Percentiles rank a stretch among this genome's conserved stretches.
These are phyloP conservation scores for Eurytoma californica DNA, from an alignment of 2,888 invertebrate genomes.

Conservation along the genomic window DNA sequence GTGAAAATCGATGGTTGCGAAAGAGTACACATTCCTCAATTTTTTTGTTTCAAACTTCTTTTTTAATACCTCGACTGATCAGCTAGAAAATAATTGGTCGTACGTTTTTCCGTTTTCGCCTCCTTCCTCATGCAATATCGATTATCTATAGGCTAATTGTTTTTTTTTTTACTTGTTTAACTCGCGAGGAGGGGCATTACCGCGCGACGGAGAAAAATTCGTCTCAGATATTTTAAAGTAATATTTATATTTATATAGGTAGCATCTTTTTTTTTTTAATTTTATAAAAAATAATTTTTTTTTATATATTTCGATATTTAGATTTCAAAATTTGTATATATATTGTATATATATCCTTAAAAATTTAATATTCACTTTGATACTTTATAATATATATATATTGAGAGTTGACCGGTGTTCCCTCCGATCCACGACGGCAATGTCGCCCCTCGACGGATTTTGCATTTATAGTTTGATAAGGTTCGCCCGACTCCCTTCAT, in stretches of 20 bases:
- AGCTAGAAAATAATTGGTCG: constrained; percentile 43
- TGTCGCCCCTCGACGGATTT: constrained; percentile 20
- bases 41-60: background rate
- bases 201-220: constrained; percentile 30
- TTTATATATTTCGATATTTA: constrained; percentile 29
- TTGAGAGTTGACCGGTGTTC: constrained; percentile 1
- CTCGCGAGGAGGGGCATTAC: constrained; percentile 19
- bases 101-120: constrained; percentile 21
- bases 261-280: constrained; percentile 15
- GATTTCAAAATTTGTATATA: constrained; percentile 17
- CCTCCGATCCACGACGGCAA: constrained; percentile 22
- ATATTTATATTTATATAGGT: constrained; percentile 6
- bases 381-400: constrained; percentile 8
- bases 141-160: constrained; percentile 38
- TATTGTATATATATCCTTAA: constrained; percentile 9
- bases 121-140: constrained; percentile 19
- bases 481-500: constrained; percentile 12
- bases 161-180: constrained; percentile 22
- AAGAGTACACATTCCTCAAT: background rate
- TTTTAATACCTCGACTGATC: background rate
- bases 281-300: constrained; percentile 47
- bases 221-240: constrained; percentile 4
- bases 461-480: constrained; percentile 29
- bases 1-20: constrained; percentile 39
- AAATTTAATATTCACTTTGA: constrained; percentile 27